Conservation (phyloP, 2,888 invertebrate species). For the Oligia fasciuncula region DNA sequence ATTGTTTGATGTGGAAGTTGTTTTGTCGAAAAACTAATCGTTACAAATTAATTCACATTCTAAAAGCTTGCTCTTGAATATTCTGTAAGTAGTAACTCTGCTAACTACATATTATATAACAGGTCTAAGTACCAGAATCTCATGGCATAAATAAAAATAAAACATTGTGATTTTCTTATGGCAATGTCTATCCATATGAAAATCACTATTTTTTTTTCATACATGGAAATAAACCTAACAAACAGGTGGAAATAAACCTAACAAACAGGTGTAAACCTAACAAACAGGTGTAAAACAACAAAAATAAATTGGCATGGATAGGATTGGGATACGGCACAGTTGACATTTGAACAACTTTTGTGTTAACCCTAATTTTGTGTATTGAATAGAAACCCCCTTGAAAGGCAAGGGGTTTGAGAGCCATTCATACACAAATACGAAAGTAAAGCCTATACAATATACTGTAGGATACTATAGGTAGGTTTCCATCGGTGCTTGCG, state of each 20-base stretch:
- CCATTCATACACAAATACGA: conserved; percentile 23
- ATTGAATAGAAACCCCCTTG: conserved; percentile 32
- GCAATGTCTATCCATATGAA: too few species aligned
- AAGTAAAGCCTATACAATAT: not conserved
- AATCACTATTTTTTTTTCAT: too few species aligned
- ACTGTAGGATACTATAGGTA: not conserved
- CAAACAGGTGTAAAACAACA: not conserved
- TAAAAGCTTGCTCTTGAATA: too few species aligned
- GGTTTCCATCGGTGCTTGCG: not conserved
- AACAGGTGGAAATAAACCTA: not conserved
- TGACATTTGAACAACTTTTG: conserved; percentile 30
- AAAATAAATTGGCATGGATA: not conserved
- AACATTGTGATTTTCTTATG: too few species aligned
- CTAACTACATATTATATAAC: too few species aligned
- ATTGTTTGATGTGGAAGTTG: not conserved
- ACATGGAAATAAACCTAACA: not conserved
- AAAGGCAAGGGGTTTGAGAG: not conserved
- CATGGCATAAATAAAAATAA: too few species aligned
- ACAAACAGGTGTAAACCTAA: too few species aligned
- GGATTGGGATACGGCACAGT: not conserved
- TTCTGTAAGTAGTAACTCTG: not conserved
- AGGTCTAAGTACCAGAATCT: too few species aligned
- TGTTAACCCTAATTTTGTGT: conserved; percentile 27
- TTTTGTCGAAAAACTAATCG: not conserved
- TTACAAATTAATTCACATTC: not conserved